phyloP scores from a whole-genome alignment of 1,140 invertebrate genomes.

The Venustaconcha ellipsiformis region DNA sequence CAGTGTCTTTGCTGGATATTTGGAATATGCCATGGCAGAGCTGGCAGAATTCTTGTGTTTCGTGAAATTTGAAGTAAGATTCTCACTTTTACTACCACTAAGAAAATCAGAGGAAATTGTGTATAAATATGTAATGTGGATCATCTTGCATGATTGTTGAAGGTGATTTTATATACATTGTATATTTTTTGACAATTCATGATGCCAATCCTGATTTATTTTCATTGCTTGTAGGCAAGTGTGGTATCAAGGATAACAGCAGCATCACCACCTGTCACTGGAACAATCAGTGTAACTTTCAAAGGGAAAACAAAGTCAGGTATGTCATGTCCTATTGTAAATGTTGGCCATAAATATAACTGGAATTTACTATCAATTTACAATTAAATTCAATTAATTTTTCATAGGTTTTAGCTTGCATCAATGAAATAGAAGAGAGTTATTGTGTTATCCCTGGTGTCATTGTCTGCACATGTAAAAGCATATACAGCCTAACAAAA shows the following conservation, averaged over 20 bases:
- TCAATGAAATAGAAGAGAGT: background rate
- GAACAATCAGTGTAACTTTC: constrained; percentile 39
- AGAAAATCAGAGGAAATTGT: constrained; percentile 23
- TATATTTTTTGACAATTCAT: too few species aligned
- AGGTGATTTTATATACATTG: background rate
- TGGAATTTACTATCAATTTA: background rate
- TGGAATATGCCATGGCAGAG: too few species aligned
- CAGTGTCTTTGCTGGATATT: too few species aligned
- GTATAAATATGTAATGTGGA: constrained; percentile 15
- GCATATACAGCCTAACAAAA: too few species aligned
- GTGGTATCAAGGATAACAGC: constrained; percentile 5
- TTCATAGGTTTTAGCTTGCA: background rate
- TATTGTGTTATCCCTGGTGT: background rate
- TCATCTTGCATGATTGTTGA: constrained; percentile 17
- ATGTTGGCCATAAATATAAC: background rate
- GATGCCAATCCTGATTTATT: too few species aligned
- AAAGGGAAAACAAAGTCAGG: constrained; percentile 36
- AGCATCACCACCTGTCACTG: constrained; percentile 46
- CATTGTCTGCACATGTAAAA: background rate
- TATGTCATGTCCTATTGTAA: constrained; percentile 1
- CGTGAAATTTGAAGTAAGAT: background rate
- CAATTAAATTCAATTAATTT: background rate
- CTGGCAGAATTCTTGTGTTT: too few species aligned
- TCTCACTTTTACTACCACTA: background rate
- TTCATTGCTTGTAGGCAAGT: background rate